phyloP scores from a whole-genome alignment of 2,888 invertebrate species.

The Xiphydria camelus region DNA sequence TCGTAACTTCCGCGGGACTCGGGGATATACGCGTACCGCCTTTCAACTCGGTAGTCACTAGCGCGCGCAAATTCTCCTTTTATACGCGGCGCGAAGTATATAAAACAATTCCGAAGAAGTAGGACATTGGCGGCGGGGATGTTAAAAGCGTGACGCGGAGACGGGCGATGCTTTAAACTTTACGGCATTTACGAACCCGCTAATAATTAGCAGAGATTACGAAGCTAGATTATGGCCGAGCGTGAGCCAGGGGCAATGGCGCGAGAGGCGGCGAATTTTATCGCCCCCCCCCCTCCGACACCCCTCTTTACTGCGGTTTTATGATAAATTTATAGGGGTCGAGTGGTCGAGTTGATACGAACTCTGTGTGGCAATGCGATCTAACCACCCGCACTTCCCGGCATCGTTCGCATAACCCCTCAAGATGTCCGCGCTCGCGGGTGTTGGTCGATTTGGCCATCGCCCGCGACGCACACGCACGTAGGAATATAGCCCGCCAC shows the following conservation, averaged over 20 bases:
- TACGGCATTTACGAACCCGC: conserved; percentile 1
- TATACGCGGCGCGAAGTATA: too few species aligned
- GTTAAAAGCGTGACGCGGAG: too few species aligned
- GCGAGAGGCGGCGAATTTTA: conserved; percentile 13
- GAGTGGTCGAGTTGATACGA: conserved; percentile 16
- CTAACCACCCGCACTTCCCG: neutral
- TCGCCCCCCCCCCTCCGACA: too few species aligned
- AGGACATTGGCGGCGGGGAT: too few species aligned
- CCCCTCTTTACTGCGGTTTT: conserved; percentile 11
- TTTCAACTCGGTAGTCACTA: too few species aligned
- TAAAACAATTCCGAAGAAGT: too few species aligned
- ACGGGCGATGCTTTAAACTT: conserved; percentile 1
- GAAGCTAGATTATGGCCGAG: conserved; percentile 8
- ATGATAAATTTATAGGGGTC: conserved; percentile 14
- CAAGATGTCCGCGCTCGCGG: conserved; percentile 1
- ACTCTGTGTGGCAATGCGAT: conserved; percentile 5
- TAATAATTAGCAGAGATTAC: conserved; percentile 19
- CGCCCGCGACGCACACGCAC: neutral
- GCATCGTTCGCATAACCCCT: neutral
- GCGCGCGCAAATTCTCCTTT: too few species aligned
- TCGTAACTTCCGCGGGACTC: too few species aligned
- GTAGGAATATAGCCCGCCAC: neutral
- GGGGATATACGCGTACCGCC: too few species aligned
- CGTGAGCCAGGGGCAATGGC: conserved; percentile 4
- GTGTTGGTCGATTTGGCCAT: neutral